Evolutionary conservation across 35 echinoderm and acorn worm species (phyloP).

Genomic region (Lytechinus variegatus): DNA sequence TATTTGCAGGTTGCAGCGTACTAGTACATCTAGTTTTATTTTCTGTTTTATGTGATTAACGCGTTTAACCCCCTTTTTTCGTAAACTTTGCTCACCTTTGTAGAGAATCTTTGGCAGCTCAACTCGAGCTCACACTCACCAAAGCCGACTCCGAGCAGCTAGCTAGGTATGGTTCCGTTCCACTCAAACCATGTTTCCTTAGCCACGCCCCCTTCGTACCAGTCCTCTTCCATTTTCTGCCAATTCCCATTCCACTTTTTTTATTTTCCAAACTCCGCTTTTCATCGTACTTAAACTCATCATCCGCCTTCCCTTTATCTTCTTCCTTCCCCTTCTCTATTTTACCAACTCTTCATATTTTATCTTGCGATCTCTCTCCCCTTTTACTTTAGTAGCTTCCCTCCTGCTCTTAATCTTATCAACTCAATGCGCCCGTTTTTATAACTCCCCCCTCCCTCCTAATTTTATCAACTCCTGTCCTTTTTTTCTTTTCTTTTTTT

Average conservation of each 20-base stretch:
- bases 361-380: neutral
- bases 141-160: conserved; percentile 99
- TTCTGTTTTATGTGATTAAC: neutral
- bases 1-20: neutral
- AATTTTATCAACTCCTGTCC: neutral
- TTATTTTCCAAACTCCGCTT: too few species aligned
- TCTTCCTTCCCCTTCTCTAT: too few species aligned
- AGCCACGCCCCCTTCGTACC: neutral
- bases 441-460: neutral
- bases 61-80: conserved; percentile 19
- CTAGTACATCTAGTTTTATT: neutral
- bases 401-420: too few species aligned
- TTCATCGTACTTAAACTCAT: too few species aligned
- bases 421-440: neutral
- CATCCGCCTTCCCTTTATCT: too few species aligned
- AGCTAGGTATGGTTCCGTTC: conserved; percentile 68
- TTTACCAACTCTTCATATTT: neutral
- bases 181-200: neutral
- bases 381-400: neutral
- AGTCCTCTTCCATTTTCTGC: too few species aligned
- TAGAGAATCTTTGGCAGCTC: conserved; percentile 87
- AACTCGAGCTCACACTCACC: conserved; percentile 85
- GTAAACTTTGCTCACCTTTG: conserved; percentile 29
- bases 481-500: too few species aligned
- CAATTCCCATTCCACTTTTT: too few species aligned